Base-by-base conservation (phyloP, 2,888 invertebrate species). In the Apomyelois bistriatella region DNA sequence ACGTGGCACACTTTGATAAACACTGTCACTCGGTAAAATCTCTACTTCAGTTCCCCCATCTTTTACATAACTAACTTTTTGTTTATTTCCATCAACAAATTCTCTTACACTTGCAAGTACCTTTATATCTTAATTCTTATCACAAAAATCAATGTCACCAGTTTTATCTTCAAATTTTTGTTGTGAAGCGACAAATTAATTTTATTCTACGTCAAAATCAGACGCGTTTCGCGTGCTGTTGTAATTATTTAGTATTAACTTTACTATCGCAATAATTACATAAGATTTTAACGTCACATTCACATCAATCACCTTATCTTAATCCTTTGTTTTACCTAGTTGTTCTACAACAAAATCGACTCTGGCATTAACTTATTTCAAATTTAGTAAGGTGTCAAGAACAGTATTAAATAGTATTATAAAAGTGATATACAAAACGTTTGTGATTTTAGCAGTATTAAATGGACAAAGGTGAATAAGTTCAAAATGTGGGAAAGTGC, bases 1-100 rank as follows among this genome's bases (percentile, higher is more conserved):
- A 63, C 65, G 66, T 70, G 67, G 70, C 68, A 73, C 82, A 86
- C 76, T 78, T 67, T 62, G 74, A 76, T 72, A 71, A 72, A 60
- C 61, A 58, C 59, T 65, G 64, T 73, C 68, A 65, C 60, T 61
- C 61, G 58, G 71, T 60, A 64, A 65, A 36, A 36, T 46, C 30
- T 43, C n/a, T 46, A 6, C 46, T 43, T 58, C 59, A 56, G 59
- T 57, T 56, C 56, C 54, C 48, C 59, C 54, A 58, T 54, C 48
- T 54, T 41, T 54, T 58, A 54, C 54, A 54, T 49, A 55, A 60
- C 50, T 42, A 40, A 48, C 49, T n/a, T 7, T 12, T 48, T 35
- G 17, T 7, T 28, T 37, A 51, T 52, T 55, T 53, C 15, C 42
- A 37, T 15, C 5, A 35, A 6, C 30, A 43, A 28, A n/a, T 12